Base-by-base conservation (phyloP, 1,140 invertebrate species). In the Dendroctonus ponderosae region DNA sequence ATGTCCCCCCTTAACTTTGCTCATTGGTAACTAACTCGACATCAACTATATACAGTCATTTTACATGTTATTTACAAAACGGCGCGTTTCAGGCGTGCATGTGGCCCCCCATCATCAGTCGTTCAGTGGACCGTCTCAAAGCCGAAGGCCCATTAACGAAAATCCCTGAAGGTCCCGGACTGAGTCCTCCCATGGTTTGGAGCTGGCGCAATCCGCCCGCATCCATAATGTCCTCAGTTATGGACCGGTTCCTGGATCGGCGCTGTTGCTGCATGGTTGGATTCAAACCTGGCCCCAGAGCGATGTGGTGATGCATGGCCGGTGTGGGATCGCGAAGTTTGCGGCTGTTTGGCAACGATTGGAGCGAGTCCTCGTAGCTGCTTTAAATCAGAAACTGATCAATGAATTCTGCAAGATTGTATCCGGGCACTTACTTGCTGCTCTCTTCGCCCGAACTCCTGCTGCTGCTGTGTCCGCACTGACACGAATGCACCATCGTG, bases 381-480 rank as follows among this genome's bases (percentile, higher is more conserved):
- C 51, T 67, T 44, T 7, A 14, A 52, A 26, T 15, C 7, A 5
- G 5, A 15, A 12, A 37, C 0, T 12, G n/a, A 52, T 5, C n/a
- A 52, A 14, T 5, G 15, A 52, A 7, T 52, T 56, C n/a, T 56
- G 0, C 12, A 56, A 12, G 37, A 14, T 12, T 26, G 1, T 26
- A 26, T 3, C 26, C 1, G 3, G 26, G 3, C 26, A 26, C 79
- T 80, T 78, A 89, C 87, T 87, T 87, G 82, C 85, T 87, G 81
- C 86, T 88, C 67, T 87, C 86, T 64, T 84, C 86, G 37, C 52
- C 62, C 5, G 85, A 87, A 9, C 85, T 86, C 69, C 86, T 86
- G 41, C 83, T 83, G 53, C 84, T 85, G 72, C 87, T 86, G 73
- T 88, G 84, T 70, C 87, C 83, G 78, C 88, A 86, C 69, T 86